A percentile compares a stretch with the other conserved stretches of the same genome.
These are phyloP conservation scores for Cyphomyrus discorhynchus DNA, from an alignment of 2,113 vertebrate genomes.

Conservation along the genomic window DNA sequence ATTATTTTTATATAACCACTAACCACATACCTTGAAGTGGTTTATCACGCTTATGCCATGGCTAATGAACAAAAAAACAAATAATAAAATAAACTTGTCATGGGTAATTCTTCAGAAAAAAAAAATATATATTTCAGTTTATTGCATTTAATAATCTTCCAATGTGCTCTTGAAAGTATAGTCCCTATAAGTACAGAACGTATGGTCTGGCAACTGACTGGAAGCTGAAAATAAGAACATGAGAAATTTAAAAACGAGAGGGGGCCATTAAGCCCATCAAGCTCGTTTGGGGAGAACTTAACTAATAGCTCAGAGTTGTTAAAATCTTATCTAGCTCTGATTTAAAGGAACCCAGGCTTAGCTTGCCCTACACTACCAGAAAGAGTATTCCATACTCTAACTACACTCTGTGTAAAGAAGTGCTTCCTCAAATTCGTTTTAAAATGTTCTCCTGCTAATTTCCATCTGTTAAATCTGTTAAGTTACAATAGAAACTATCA, in stretches of 20 bases:
- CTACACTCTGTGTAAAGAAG: no score
- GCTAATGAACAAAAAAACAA: neutral
- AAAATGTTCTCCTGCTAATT: no score
- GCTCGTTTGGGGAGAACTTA: no score
- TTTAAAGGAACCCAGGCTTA: no score
- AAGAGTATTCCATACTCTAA: no score
- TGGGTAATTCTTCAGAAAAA: neutral
- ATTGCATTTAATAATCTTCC: neutral
- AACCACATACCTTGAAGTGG: neutral
- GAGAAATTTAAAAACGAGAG: no score
- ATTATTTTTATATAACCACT: neutral
- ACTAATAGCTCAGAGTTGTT: no score
- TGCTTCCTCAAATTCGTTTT: no score
- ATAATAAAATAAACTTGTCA: neutral
- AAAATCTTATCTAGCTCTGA: no score
- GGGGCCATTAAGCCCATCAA: no score
- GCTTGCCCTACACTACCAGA: no score
- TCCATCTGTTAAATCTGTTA: neutral
- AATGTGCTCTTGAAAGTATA: neutral
- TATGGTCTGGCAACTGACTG: neutral
- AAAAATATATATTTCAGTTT: neutral
- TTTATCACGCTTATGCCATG: neutral
- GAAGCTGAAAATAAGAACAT: neutral
- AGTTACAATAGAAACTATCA: neutral
- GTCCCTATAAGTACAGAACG: neutral